phyloP scores from a whole-genome alignment of 2,888 invertebrate species.

The Papilio protenor region DNA sequence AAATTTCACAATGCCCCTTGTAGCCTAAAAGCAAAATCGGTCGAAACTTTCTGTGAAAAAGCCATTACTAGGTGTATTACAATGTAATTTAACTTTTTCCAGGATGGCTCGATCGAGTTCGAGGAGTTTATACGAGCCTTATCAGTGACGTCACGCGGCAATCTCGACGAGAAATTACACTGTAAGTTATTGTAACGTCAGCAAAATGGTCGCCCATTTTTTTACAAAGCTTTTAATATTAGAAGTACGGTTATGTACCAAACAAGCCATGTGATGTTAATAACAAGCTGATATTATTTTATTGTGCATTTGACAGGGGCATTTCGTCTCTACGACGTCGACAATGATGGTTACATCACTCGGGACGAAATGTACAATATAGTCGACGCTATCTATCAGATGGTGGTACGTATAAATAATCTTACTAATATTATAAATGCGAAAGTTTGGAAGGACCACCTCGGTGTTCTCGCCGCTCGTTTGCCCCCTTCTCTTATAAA shows the following conservation, averaged over 20 bases:
- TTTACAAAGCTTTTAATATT: conserved; percentile 22
- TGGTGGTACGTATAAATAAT: conserved; percentile 93
- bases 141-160: conserved; percentile 99
- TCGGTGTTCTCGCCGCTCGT: no score
- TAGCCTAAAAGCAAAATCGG: background rate
- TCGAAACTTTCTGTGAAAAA: background rate
- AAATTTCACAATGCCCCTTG: background rate
- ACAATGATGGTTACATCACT: conserved; percentile 98
- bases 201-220: conserved; percentile 42
- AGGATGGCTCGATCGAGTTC: conserved; percentile 99
- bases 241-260: background rate
- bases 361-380: conserved; percentile 98
- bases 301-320: conserved; percentile 90
- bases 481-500: no score
- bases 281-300: conserved; percentile 1
- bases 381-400: conserved; percentile 98
- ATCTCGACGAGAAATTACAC: conserved; percentile 98
- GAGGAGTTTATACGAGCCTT: conserved; percentile 99
- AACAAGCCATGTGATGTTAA: background rate
- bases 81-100: conserved; percentile 55
- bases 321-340: conserved; percentile 97
- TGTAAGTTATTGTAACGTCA: conserved; percentile 87
- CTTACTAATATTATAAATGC: no score
- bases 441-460: no score
- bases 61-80: background rate